Evolutionary conservation across 2,888 invertebrate species (phyloP).

Genomic region (Coleophora flavipennella): DNA sequence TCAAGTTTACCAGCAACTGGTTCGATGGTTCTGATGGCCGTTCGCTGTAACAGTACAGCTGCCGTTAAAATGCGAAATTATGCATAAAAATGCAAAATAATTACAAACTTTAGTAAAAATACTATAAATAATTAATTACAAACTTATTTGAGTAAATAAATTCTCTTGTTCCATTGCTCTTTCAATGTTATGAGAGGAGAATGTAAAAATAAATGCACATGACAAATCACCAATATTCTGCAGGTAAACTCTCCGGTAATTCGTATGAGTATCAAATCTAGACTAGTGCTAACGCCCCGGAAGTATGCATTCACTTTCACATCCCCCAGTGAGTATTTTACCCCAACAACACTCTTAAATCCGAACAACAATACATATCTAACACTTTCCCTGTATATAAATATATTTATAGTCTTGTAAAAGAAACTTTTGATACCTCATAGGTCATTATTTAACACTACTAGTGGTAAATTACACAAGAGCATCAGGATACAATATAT

Average conservation of each 20-base stretch:
- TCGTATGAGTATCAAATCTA: constrained; percentile 32
- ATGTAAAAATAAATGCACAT: constrained; percentile 56
- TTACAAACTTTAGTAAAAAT: constrained; percentile 62
- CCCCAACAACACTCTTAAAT: constrained; percentile 65
- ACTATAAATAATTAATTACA: constrained; percentile 57
- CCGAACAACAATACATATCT: constrained; percentile 66
- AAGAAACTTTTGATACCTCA: constrained; percentile 69
- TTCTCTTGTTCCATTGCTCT: constrained; percentile 71
- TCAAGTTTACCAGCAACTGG: constrained; percentile 37
- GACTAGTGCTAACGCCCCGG: constrained; percentile 17
- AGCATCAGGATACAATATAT: constrained; percentile 69
- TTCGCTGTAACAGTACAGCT: constrained; percentile 61
- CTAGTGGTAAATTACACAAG: constrained; percentile 65
- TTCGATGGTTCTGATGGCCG: constrained; percentile 39
- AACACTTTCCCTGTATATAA: constrained; percentile 72
- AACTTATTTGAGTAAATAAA: constrained; percentile 72
- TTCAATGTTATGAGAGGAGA: constrained; percentile 61
- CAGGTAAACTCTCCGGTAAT: too few relatives aligned
- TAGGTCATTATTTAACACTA: constrained; percentile 67
- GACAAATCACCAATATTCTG: neutral
- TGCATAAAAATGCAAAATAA: constrained; percentile 66
- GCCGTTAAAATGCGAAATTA: constrained; percentile 49
- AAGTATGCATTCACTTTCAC: constrained; percentile 43
- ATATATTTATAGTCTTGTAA: constrained; percentile 71
- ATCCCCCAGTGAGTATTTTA: constrained; percentile 68